Evolutionary conservation across 1,140 invertebrate genomes (phyloP).

Genomic region (Scaptomyza graminum): DNA sequence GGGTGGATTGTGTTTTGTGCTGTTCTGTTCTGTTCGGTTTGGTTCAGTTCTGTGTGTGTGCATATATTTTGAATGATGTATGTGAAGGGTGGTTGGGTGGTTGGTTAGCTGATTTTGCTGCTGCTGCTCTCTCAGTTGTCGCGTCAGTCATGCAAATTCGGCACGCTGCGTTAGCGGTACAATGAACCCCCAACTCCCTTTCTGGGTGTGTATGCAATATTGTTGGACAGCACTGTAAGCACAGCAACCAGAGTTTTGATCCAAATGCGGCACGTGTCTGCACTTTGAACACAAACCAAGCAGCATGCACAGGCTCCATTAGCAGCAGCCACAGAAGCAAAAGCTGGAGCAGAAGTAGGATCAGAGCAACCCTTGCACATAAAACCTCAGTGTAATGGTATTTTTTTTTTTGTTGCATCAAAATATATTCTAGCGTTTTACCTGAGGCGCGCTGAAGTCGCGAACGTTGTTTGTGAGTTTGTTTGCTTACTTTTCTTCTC

Average conservation of each 20-base stretch:
- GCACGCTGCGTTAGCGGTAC: constrained; percentile 62
- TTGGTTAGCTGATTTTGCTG: constrained; percentile 27
- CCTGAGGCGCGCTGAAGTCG: constrained; percentile 35
- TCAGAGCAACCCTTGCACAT: constrained; percentile 37
- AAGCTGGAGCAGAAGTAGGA: background rate
- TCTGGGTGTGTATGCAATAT: constrained; percentile 42
- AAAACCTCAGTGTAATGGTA: background rate
- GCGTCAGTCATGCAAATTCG: constrained; percentile 67
- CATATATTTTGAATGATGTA: constrained; percentile 80
- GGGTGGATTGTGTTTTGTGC: constrained; percentile 21
- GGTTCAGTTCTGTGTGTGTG: constrained; percentile 7
- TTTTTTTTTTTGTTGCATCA: background rate
- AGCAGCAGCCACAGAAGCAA: constrained; percentile 50
- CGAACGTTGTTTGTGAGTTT: constrained; percentile 23
- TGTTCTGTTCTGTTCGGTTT: no score
- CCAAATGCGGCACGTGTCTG: constrained; percentile 69
- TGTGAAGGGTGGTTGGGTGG: constrained; percentile 24
- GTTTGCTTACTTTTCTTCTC: constrained; percentile 5
- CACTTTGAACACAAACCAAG: constrained; percentile 73
- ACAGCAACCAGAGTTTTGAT: constrained; percentile 6
- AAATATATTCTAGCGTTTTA: constrained; percentile 24
- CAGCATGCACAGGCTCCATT: constrained; percentile 40
- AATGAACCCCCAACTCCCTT: constrained; percentile 46
- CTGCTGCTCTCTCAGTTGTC: background rate
- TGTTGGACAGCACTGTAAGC: constrained; percentile 55